These are phyloP conservation scores for Onychomys leucogaster DNA, from an alignment of 2,797 vertebrate genomes.

Conservation along the genomic window DNA sequence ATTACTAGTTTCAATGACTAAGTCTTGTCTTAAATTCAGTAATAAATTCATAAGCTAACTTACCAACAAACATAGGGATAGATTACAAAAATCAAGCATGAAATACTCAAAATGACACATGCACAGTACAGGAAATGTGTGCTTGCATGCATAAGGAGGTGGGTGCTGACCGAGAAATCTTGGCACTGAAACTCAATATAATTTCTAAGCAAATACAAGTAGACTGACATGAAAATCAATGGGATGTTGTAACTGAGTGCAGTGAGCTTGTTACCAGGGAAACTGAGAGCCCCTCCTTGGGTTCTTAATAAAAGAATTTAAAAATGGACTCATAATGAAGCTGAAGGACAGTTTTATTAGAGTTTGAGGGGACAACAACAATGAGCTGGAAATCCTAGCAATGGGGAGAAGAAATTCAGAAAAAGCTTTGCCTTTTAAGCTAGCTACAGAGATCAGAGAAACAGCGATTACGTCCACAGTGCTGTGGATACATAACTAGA, in stretches of 20 bases:
- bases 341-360: neutral
- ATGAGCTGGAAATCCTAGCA: neutral
- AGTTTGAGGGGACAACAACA: neutral
- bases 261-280: neutral
- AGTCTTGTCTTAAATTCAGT: neutral
- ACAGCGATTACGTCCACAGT: neutral
- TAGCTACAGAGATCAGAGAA: neutral
- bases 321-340: neutral
- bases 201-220: neutral
- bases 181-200: neutral
- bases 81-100: neutral
- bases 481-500: neutral
- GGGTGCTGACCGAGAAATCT: neutral
- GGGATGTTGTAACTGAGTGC: neutral
- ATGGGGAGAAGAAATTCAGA: neutral
- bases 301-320: neutral
- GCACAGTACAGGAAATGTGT: neutral
- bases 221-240: neutral
- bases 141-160: neutral
- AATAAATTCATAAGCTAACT: slow-evolving; percentile 5
- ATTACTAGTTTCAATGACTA: slow-evolving; percentile 18
- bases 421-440: neutral
- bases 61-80: neutral
- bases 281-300: neutral
- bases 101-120: neutral